phyloP scores from a whole-genome alignment of 2,888 invertebrate genomes.

The Sphaeridia pumilis region DNA sequence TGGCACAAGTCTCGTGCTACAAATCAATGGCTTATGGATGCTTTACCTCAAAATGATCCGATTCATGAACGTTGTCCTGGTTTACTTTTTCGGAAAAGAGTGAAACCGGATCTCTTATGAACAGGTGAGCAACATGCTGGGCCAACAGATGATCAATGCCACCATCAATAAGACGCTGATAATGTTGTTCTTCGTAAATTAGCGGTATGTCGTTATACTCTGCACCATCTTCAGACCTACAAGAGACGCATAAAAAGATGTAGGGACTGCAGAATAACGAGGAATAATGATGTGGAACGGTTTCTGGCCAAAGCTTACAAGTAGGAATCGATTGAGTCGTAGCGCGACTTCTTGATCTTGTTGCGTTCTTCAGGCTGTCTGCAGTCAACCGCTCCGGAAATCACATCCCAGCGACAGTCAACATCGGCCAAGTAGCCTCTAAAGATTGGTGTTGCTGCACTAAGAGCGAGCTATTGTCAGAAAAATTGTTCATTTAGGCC shows the following conservation, averaged over 20 bases:
- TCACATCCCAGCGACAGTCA: constrained; percentile 97
- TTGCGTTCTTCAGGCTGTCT: constrained; percentile 86
- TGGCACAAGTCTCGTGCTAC: not conserved
- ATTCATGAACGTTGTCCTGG: constrained; percentile 84
- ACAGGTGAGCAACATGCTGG: constrained; percentile 92
- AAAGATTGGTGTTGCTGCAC: constrained; percentile 91
- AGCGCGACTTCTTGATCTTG: constrained; percentile 65
- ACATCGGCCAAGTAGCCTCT: constrained; percentile 88
- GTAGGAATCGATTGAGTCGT: constrained; percentile 96
- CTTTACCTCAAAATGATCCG: constrained; percentile 94
- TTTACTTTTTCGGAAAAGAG: constrained; percentile 88
- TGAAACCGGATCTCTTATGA: constrained; percentile 92
- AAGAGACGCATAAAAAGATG: too few relatives aligned
- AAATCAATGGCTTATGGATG: not conserved
- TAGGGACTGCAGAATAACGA: too few relatives aligned
- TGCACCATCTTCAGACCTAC: constrained; percentile 32
- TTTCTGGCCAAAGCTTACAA: too few relatives aligned
- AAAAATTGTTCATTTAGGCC: constrained; percentile 15
- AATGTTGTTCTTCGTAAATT: constrained; percentile 71
- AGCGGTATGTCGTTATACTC: constrained; percentile 89
- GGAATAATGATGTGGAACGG: too few relatives aligned
- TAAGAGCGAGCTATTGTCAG: constrained; percentile 67
- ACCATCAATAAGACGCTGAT: constrained; percentile 66
- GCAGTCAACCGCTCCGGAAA: constrained; percentile 90
- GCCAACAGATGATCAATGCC: constrained; percentile 88